Percentiles rank a stretch among this genome's conserved stretches.
phyloP scores from a whole-genome alignment of 2,888 invertebrate genomes.

The Lucinisca nassula region DNA sequence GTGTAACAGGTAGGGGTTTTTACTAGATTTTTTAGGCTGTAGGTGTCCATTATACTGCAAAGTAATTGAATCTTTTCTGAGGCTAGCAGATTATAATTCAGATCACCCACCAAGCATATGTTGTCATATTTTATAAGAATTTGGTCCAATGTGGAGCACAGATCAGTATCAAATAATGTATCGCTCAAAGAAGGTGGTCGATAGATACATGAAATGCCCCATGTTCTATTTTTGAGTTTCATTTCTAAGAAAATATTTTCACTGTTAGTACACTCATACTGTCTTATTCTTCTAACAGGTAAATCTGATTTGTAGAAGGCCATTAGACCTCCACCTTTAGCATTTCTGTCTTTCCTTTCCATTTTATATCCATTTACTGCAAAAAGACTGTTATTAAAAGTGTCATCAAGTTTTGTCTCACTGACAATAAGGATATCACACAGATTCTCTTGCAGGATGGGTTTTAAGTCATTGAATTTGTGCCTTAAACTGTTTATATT shows the following conservation, averaged over 20 bases:
- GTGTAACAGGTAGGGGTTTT: neutral
- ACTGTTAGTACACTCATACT: no score
- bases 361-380: no score
- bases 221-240: neutral
- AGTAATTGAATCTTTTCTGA: neutral
- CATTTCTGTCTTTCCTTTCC: no score
- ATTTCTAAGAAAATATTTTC: neutral
- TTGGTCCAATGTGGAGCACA: neutral
- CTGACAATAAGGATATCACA: no score
- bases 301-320: no score
- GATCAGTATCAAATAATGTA: neutral
- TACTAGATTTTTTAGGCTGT: neutral
- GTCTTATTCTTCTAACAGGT: no score
- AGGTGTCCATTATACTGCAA: neutral
- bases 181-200: neutral
- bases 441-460: no score
- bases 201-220: neutral
- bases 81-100: neutral
- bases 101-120: neutral
- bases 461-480: neutral
- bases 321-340: no score
- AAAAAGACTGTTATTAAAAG: no score
- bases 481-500: neutral
- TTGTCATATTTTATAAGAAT: neutral
- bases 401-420: no score